A percentile compares a stretch with the other conserved stretches of the same genome.
Conservation (phyloP, 2,888 invertebrate species). For the Hypomecis punctinalis region DNA sequence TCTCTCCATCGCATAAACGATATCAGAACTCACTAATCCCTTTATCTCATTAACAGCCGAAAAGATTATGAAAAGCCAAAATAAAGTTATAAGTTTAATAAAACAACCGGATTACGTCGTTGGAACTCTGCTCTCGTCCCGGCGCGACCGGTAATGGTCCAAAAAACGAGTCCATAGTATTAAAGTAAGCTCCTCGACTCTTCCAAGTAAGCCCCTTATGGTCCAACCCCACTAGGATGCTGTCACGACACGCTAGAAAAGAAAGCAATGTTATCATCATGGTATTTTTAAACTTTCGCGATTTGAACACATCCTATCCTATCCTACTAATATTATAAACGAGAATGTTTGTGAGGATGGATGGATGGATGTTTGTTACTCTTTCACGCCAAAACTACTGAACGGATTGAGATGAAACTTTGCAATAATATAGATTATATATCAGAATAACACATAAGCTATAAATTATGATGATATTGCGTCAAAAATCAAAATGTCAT, state of each 20-base stretch:
- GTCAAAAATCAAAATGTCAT: too few species aligned
- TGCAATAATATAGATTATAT: too few species aligned
- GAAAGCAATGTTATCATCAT: too few species aligned
- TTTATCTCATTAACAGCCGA: conserved; percentile 51
- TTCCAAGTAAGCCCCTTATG: conserved; percentile 44
- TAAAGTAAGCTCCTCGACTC: conserved; percentile 65
- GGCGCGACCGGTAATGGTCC: conserved; percentile 58
- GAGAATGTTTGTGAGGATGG: too few species aligned
- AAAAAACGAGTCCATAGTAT: conserved; percentile 68
- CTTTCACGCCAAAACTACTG: too few species aligned
- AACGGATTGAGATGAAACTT: too few species aligned
- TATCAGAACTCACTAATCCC: conserved; percentile 48
- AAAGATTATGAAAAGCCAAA: conserved; percentile 58
- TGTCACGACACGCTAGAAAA: background rate
- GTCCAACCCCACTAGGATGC: background rate
- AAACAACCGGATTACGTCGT: conserved; percentile 60
- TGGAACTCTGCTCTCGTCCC: conserved; percentile 55
- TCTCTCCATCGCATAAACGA: conserved; percentile 37
- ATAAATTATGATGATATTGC: too few species aligned
- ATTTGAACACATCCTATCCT: too few species aligned
- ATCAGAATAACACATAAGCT: too few species aligned
- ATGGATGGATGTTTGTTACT: too few species aligned
- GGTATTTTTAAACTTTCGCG: too few species aligned
- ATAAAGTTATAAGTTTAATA: conserved; percentile 52
- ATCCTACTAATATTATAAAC: too few species aligned